Evolutionary conservation across 2,888 invertebrate genomes (phyloP).

Genomic region (Andrena minutula): DNA sequence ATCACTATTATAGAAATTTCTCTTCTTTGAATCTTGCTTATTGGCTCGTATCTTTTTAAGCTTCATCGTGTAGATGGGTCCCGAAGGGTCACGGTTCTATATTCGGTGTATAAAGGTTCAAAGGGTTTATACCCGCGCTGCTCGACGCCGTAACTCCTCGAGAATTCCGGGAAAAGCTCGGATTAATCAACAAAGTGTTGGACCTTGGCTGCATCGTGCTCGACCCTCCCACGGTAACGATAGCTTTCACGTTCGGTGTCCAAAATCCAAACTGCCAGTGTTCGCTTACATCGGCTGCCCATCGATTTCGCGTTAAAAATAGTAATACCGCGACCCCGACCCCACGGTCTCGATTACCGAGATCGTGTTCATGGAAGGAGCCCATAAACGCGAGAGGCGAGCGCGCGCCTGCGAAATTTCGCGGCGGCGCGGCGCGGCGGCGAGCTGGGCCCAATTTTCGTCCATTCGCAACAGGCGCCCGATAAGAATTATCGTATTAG

Average conservation of each 20-base stretch:
- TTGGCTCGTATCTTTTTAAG: too few species aligned
- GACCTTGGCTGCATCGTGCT: not conserved
- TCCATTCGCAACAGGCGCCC: conserved; percentile 47
- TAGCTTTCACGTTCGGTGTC: conserved; percentile 27
- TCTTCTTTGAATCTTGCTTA: too few species aligned
- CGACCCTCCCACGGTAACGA: conserved; percentile 13
- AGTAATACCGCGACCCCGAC: conserved; percentile 26
- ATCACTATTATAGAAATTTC: not conserved
- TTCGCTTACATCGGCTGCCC: conserved; percentile 35
- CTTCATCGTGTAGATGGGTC: too few species aligned
- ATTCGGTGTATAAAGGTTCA: not conserved
- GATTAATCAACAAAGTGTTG: too few species aligned
- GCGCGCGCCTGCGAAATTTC: conserved; percentile 27
- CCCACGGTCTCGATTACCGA: conserved; percentile 34
- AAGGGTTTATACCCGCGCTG: not conserved
- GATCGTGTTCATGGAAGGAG: conserved; percentile 39
- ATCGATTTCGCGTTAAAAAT: conserved; percentile 23
- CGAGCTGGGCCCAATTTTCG: conserved; percentile 53
- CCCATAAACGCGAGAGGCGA: not conserved
- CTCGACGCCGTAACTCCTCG: not conserved
- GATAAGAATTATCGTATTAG: conserved; percentile 70
- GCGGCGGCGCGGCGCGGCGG: conserved; percentile 15
- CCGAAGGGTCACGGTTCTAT: too few species aligned
- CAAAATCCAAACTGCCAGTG: conserved; percentile 31
- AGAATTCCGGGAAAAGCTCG: too few species aligned